A percentile compares a stretch with the other conserved stretches of the same genome.
These are phyloP conservation scores for Gasteruption jaculator DNA, from an alignment of 2,888 invertebrate genomes.

Conservation along the genomic window DNA sequence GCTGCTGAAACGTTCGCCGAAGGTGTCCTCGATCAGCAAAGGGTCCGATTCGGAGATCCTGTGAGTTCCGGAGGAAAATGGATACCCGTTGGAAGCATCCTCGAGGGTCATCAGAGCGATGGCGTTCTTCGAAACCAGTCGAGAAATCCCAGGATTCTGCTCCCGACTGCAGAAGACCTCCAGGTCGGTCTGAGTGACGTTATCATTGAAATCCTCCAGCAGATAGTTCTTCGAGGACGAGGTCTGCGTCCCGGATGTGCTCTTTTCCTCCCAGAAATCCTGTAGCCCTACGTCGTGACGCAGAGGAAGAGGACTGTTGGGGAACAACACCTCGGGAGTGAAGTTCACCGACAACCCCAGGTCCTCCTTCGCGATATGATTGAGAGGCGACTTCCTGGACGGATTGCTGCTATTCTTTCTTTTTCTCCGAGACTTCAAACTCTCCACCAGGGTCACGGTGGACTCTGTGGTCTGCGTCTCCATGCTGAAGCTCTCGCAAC, in stretches of 20 bases:
- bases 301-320: constrained; percentile 41
- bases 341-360: constrained; percentile 29
- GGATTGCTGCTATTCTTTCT: constrained; percentile 15
- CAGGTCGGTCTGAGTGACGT: constrained; percentile 39
- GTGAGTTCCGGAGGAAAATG: constrained; percentile 23
- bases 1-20: constrained; percentile 38
- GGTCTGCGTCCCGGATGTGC: constrained; percentile 48
- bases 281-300: constrained; percentile 41
- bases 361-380: constrained; percentile 29
- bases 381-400: constrained; percentile 22
- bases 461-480: constrained; percentile 41
- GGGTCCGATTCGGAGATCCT: constrained; percentile 41
- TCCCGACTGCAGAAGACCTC: constrained; percentile 33
- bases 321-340: constrained; percentile 35
- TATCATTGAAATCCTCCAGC: constrained; percentile 39
- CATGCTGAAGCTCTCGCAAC: constrained; percentile 32
- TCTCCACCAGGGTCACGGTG: constrained; percentile 13
- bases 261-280: constrained; percentile 48
- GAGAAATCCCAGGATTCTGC: constrained; percentile 25
- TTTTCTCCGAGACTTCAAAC: constrained; percentile 17
- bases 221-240: constrained; percentile 42
- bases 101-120: constrained; percentile 29
- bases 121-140: constrained; percentile 29
- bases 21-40: constrained; percentile 43
- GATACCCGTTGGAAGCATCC: constrained; percentile 26